Percentiles rank a stretch among this genome's conserved stretches.
Conservation (phyloP, 1,140 invertebrate genomes). For the Brachionus angularis region DNA sequence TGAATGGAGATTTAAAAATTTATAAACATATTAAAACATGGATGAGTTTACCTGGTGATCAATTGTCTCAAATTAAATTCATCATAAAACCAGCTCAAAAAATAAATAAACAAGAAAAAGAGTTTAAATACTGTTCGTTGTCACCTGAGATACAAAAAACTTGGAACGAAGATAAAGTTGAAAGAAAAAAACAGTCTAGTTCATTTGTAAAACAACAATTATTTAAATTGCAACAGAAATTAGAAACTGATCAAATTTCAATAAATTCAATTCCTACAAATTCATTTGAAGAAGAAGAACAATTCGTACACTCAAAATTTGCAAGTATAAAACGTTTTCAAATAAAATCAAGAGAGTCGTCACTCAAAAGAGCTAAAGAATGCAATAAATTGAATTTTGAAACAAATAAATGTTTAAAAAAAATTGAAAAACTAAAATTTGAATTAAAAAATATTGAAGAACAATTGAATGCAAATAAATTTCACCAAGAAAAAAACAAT, state of each 20-base stretch:
- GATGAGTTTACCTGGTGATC: background rate
- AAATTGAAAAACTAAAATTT: too few relatives aligned
- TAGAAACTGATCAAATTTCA: background rate
- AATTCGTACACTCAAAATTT: too few relatives aligned
- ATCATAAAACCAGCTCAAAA: background rate
- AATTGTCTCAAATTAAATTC: constrained; percentile 1
- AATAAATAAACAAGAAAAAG: background rate
- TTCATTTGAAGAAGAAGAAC: too few relatives aligned
- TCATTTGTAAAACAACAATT: constrained; percentile 12
- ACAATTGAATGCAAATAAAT: too few relatives aligned
- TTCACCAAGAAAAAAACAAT: too few relatives aligned
- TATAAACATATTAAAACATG: background rate
- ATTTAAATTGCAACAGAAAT: background rate
- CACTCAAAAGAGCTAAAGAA: too few relatives aligned
- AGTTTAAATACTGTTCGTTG: constrained; percentile 3
- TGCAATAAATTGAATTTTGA: too few relatives aligned
- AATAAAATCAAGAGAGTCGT: too few relatives aligned
- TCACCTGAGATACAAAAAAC: constrained; percentile 17
- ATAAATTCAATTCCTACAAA: constrained; percentile 6
- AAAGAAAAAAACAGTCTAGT: constrained; percentile 23
- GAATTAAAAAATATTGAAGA: too few relatives aligned
- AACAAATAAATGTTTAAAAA: too few relatives aligned
- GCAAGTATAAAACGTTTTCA: too few relatives aligned
- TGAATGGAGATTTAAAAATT: background rate
- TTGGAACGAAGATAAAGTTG: background rate